phyloP scores from a whole-genome alignment of 2,888 invertebrate species.

The Orthonychiurus folsomi region DNA sequence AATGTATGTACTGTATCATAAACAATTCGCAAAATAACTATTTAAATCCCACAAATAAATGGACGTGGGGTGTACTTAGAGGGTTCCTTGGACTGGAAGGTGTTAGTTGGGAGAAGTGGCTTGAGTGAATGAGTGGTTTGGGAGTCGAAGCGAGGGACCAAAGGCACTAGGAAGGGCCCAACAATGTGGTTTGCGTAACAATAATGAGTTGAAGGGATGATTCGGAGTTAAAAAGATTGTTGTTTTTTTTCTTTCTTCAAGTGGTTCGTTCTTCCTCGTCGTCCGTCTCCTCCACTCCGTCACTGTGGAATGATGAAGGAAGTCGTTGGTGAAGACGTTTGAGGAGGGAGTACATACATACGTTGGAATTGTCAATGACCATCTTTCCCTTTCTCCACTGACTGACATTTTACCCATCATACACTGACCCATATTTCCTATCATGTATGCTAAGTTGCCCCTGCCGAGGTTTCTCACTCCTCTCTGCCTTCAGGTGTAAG shows the following conservation, averaged over 20 bases:
- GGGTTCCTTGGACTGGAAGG: neutral
- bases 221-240: neutral
- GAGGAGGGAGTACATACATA: neutral
- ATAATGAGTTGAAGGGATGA: neutral
- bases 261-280: no score
- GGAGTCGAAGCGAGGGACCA: neutral
- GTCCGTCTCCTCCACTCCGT: no score
- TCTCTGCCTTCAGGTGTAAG: neutral
- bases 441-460: neutral
- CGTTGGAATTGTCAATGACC: neutral
- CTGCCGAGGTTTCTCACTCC: neutral
- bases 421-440: neutral
- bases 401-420: neutral
- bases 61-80: neutral
- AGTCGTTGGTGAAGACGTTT: no score
- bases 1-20: no score
- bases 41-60: neutral
- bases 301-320: no score
- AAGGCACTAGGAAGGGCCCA: no score
- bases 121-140: neutral
- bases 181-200: neutral
- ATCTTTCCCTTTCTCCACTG: neutral
- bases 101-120: neutral
- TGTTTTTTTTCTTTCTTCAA: neutral
- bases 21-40: neutral